phyloP scores from a whole-genome alignment of 2,113 vertebrate genomes.

The Ptilorrhoa leucosticta region DNA sequence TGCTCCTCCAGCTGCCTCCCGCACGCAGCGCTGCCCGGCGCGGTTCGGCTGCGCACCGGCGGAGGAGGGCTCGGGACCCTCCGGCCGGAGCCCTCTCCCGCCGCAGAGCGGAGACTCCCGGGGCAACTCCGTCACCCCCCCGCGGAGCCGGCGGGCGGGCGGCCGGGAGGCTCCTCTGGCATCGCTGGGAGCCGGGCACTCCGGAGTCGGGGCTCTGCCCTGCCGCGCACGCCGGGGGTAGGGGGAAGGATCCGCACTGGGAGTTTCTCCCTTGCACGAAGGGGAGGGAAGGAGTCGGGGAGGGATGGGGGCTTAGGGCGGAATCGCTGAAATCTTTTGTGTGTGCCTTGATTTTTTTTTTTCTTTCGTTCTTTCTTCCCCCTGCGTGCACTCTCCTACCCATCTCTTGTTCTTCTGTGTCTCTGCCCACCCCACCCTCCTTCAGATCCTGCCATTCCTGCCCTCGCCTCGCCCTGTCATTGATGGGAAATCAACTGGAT shows the following conservation, averaged over 20 bases:
- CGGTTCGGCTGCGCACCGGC: not conserved
- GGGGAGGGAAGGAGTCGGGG: not conserved
- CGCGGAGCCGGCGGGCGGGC: not conserved
- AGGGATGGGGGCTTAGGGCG: not conserved
- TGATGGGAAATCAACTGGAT: constrained; percentile 99
- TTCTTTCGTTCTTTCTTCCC: not conserved
- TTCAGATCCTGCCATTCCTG: constrained; percentile 83
- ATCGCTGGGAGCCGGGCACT: not conserved
- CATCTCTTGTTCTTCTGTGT: not conserved
- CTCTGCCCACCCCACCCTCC: constrained; percentile 30
- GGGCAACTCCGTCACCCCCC: not conserved
- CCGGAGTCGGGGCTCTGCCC: not conserved
- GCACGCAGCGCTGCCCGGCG: not conserved
- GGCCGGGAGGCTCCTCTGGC: not conserved
- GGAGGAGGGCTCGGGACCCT: not conserved
- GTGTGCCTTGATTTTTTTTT: not conserved
- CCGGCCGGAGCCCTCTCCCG: not conserved
- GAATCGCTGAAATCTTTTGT: constrained; percentile 11
- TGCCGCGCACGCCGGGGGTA: not conserved
- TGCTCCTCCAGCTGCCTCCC: not conserved
- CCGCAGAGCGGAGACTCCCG: not conserved
- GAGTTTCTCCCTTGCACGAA: not conserved
- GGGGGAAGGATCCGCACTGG: not conserved
- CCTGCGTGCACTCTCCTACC: not conserved
- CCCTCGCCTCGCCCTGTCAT: constrained; percentile 88